Conservation (phyloP, 2,113 vertebrate species). For the Puffinus mauretanicus region DNA sequence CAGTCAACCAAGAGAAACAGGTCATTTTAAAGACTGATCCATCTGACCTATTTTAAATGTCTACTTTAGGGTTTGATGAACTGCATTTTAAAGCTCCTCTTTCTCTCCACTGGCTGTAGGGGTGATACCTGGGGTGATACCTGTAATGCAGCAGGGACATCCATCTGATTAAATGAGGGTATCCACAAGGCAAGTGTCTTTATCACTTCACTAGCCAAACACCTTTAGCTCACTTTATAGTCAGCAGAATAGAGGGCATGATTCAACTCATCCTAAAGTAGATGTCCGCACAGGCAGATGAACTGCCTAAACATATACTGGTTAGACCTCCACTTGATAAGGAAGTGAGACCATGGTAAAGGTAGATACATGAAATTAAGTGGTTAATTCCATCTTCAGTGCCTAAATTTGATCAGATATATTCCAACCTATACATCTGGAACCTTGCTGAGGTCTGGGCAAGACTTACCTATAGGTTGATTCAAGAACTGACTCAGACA, state of each 20-base stretch:
- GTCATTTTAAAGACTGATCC: not conserved
- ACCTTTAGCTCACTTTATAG: not conserved
- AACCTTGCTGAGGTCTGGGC: not conserved
- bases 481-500: not conserved
- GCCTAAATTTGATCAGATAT: not conserved
- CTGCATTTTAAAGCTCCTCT: not conserved
- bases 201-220: not conserved
- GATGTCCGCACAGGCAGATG: not conserved
- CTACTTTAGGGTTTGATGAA: not conserved
- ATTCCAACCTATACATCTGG: not conserved
- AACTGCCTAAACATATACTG: not conserved
- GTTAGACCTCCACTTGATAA: accelerated
- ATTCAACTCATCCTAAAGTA: not conserved
- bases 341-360: not conserved
- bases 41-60: not conserved
- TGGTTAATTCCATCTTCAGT: not conserved
- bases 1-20: not conserved
- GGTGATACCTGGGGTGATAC: not conserved
- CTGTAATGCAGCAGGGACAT: not conserved
- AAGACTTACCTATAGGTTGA: not conserved
- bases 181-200: not conserved
- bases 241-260: not conserved
- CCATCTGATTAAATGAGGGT: not conserved
- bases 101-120: not conserved
- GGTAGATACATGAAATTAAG: not conserved